These are phyloP conservation scores for Spermophilus dauricus DNA, from an alignment of 2,113 vertebrate species.

Conservation along the genomic window DNA sequence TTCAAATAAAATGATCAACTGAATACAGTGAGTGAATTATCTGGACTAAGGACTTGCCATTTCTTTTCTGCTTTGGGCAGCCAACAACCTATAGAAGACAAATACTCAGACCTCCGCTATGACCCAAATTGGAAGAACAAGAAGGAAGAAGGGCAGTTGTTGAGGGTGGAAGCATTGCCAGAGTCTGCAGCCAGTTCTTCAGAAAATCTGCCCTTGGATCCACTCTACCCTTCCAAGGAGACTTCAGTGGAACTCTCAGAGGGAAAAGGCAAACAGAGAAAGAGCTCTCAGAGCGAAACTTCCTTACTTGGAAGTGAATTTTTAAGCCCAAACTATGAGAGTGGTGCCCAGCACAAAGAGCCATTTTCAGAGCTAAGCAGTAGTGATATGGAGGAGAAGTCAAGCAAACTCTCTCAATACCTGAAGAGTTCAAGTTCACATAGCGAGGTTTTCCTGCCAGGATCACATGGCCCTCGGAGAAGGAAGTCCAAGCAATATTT, in stretches of 20 bases:
- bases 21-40: background rate
- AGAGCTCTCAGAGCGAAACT: slow-evolving; percentile 46
- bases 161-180: background rate
- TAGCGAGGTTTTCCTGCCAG: slow-evolving; percentile 31
- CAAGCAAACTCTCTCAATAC: background rate
- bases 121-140: slow-evolving; percentile 91
- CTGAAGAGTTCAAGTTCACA: slow-evolving; percentile 58
- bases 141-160: slow-evolving; percentile 53
- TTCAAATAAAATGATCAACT: slow-evolving; percentile 32
- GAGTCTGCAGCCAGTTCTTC: slow-evolving; percentile 15
- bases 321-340: slow-evolving; percentile 36
- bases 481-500: slow-evolving; percentile 86
- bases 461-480: background rate
- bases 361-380: background rate
- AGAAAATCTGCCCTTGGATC: slow-evolving; percentile 28
- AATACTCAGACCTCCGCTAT: slow-evolving; percentile 88
- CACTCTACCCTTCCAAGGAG: slow-evolving; percentile 75
- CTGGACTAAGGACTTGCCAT: slow-evolving; percentile 11
- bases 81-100: slow-evolving; percentile 73
- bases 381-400: slow-evolving; percentile 3
- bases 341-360: rapidly evolving
- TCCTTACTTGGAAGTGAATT: slow-evolving; percentile 61
- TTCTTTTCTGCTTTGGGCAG: slow-evolving; percentile 70
- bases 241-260: background rate
- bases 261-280: background rate